Conservation (phyloP, 1,140 invertebrate species). For the Caenorhabditis latens region DNA sequence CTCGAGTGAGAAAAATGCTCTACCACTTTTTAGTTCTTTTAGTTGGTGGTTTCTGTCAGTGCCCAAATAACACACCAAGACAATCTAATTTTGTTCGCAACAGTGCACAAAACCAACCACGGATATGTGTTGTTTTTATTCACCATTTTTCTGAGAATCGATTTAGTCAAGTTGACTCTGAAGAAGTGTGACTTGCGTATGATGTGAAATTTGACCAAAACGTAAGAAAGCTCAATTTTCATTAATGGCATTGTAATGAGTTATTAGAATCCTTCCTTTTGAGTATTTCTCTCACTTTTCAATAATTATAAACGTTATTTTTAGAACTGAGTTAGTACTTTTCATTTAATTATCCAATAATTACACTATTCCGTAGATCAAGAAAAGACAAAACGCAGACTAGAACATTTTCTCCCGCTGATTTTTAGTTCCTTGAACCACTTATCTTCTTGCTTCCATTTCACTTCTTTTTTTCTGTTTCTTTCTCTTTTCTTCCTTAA, state of each 20-base stretch:
- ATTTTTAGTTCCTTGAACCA: background rate
- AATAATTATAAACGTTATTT: no score
- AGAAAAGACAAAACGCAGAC: no score
- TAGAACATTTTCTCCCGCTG: background rate
- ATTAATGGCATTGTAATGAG: background rate
- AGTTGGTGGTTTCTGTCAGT: background rate
- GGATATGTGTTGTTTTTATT: background rate
- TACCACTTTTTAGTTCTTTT: background rate
- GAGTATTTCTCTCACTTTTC: no score
- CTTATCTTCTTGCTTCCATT: background rate
- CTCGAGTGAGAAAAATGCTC: background rate
- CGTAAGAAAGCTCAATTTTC: background rate
- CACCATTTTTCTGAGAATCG: background rate
- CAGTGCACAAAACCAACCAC: conserved; percentile 17
- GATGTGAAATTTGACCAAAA: conserved; percentile 19
- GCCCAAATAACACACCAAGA: background rate
- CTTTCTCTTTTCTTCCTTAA: background rate
- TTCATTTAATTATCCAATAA: background rate
- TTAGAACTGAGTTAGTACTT: background rate
- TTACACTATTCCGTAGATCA: no score
- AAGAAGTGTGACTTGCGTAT: background rate
- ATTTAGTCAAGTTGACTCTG: background rate
- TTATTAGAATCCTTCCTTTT: background rate
- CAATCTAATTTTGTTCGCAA: conserved; percentile 48
- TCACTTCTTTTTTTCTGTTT: background rate